phyloP scores from a whole-genome alignment of 2,797 vertebrate genomes.

The Gobio occitaniae region DNA sequence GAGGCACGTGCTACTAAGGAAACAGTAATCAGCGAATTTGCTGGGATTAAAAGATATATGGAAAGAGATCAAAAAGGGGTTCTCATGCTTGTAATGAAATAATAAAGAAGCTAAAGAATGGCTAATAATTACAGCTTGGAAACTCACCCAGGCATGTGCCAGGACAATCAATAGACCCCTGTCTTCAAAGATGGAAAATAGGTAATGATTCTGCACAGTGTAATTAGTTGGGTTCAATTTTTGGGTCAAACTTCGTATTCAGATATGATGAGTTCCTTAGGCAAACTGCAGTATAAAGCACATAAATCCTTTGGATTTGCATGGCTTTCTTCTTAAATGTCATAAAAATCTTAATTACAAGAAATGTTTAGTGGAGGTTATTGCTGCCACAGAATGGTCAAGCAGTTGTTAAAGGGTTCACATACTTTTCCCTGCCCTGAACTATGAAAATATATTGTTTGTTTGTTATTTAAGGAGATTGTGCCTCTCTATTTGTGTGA shows the following conservation, averaged over 20 bases:
- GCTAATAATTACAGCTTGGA: conserved; percentile 61
- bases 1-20: conserved; percentile 60
- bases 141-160: conserved; percentile 29
- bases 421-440: not conserved
- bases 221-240: not conserved
- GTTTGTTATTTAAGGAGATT: not conserved
- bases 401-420: not conserved
- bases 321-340: not conserved
- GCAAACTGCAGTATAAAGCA: not conserved
- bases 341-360: not conserved
- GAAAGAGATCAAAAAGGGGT: conserved; percentile 71
- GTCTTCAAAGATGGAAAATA: conserved; percentile 17
- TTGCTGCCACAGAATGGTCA: not conserved
- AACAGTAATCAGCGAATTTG: conserved; percentile 73
- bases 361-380: not conserved
- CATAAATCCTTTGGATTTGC: not conserved
- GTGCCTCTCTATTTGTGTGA: not conserved
- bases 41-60: conserved; percentile 64
- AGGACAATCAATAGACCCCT: conserved; percentile 15
- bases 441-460: not conserved
- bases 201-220: conserved; percentile 4
- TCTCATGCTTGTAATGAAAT: conserved; percentile 68
- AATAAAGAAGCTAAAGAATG: conserved; percentile 28
- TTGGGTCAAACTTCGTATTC: not conserved
- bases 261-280: conserved; percentile 4